These are phyloP conservation scores for Drosophila barbarae DNA, from an alignment of 2,888 invertebrate genomes.

Conservation along the genomic window DNA sequence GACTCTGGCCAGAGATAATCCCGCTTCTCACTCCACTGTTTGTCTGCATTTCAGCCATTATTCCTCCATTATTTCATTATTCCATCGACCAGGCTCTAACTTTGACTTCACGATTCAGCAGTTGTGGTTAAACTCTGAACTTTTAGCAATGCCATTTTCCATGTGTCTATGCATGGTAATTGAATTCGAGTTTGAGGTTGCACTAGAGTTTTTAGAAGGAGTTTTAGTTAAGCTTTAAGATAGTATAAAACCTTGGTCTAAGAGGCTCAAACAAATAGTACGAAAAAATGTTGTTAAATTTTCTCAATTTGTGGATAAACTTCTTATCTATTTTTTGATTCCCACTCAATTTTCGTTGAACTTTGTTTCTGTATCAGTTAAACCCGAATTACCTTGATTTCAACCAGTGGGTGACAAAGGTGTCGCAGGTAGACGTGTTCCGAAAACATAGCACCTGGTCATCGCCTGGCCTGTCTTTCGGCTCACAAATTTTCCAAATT, in stretches of 20 bases:
- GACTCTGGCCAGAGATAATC: conserved; percentile 12
- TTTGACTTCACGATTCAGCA: conserved; percentile 43
- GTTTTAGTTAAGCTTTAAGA: background rate
- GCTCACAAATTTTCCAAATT: conserved; percentile 54
- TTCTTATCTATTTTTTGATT: background rate
- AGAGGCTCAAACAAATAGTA: background rate
- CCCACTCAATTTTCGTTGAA: background rate
- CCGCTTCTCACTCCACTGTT: background rate
- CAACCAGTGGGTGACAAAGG: background rate
- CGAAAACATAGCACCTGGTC: conserved; percentile 30
- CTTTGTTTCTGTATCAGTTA: background rate
- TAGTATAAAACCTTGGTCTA: background rate
- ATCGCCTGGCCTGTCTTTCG: conserved; percentile 17
- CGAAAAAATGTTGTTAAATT: background rate
- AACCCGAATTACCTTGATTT: background rate
- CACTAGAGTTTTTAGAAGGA: background rate
- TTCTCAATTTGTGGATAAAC: background rate
- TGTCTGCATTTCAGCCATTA: conserved; percentile 38
- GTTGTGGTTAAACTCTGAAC: conserved; percentile 42
- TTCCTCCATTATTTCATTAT: conserved; percentile 19
- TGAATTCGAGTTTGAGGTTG: conserved; percentile 37
- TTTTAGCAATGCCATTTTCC: conserved; percentile 35
- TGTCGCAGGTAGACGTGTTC: conserved; percentile 5
- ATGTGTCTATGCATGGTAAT: conserved; percentile 52
- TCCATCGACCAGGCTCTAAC: conserved; percentile 47